phyloP scores from a whole-genome alignment of 2,888 invertebrate genomes.

The Brenthis daphne region DNA sequence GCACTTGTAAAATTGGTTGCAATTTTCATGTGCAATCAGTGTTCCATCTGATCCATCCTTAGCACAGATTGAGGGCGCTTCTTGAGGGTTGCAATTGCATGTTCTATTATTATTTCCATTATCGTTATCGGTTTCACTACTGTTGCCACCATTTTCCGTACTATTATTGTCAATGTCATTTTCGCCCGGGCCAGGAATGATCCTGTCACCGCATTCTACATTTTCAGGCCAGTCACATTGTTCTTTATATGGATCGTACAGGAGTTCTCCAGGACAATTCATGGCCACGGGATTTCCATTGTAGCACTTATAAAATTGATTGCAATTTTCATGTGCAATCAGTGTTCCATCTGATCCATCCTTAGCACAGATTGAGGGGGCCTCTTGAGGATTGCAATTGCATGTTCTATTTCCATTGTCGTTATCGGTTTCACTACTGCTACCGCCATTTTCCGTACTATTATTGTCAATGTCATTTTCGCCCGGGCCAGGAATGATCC shows the following conservation, averaged over 20 bases:
- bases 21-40: conserved; percentile 49
- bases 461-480: conserved; percentile 23
- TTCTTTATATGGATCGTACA: conserved; percentile 41
- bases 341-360: conserved; percentile 46
- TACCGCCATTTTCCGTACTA: conserved; percentile 14
- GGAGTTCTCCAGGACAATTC: conserved; percentile 41
- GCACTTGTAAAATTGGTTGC: conserved; percentile 49
- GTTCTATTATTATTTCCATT: too few relatives aligned
- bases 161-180: conserved; percentile 20
- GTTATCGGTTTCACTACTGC: conserved; percentile 5
- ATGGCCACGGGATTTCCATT: conserved; percentile 39
- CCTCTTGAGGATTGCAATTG: conserved; percentile 43
- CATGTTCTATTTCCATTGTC: conserved; percentile 22
- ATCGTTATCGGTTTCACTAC: conserved; percentile 12
- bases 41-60: conserved; percentile 45
- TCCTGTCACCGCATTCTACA: conserved; percentile 43
- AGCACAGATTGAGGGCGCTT: conserved; percentile 47
- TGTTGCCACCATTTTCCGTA: conserved; percentile 12
- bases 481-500: conserved; percentile 30
- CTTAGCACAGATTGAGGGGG: conserved; percentile 45
- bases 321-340: conserved; percentile 50
- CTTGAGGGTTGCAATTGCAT: conserved; percentile 42
- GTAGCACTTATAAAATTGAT: conserved; percentile 47
- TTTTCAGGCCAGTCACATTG: conserved; percentile 46
- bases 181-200: conserved; percentile 30